Conservation (phyloP, 2,113 vertebrate species). For the Ceyx cyanopectus region DNA sequence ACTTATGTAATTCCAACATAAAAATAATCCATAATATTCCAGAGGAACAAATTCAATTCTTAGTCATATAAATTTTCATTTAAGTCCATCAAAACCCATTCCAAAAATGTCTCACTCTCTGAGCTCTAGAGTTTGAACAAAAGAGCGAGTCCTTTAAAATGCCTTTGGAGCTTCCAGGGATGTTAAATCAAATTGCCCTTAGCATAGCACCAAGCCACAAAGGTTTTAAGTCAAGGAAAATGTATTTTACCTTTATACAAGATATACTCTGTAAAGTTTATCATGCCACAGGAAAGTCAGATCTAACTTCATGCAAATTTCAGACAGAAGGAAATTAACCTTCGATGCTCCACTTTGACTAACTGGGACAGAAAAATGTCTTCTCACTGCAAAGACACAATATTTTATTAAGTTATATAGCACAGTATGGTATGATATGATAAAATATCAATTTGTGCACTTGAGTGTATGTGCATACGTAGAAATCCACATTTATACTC, state of each 20-base stretch:
- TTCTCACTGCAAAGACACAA: slow-evolving; percentile 12
- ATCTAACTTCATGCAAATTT: slow-evolving; percentile 65
- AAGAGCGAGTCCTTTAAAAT: slow-evolving; percentile 76
- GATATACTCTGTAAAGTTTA: slow-evolving; percentile 76
- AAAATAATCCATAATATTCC: slow-evolving; percentile 85
- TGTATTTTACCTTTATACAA: slow-evolving; percentile 77
- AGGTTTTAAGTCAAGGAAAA: slow-evolving; percentile 81
- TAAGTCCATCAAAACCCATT: slow-evolving; percentile 81
- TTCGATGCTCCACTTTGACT: slow-evolving; percentile 62
- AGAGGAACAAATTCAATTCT: slow-evolving; percentile 82
- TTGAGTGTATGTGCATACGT: neutral
- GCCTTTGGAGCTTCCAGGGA: slow-evolving; percentile 78
- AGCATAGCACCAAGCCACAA: slow-evolving; percentile 70
- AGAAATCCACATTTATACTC: slow-evolving; percentile 17
- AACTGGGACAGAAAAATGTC: slow-evolving; percentile 60
- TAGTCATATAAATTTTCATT: slow-evolving; percentile 81
- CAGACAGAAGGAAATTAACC: slow-evolving; percentile 37
- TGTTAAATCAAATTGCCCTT: slow-evolving; percentile 80
- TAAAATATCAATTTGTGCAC: slow-evolving; percentile 22
- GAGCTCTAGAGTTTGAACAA: slow-evolving; percentile 74
- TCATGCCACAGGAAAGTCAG: slow-evolving; percentile 61
- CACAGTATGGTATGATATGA: neutral
- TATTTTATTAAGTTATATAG: neutral
- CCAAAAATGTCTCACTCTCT: slow-evolving; percentile 81
- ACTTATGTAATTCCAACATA: slow-evolving; percentile 82